These are phyloP conservation scores for Drosophila ambigua DNA, from an alignment of 1,140 invertebrate genomes.

Conservation along the genomic window DNA sequence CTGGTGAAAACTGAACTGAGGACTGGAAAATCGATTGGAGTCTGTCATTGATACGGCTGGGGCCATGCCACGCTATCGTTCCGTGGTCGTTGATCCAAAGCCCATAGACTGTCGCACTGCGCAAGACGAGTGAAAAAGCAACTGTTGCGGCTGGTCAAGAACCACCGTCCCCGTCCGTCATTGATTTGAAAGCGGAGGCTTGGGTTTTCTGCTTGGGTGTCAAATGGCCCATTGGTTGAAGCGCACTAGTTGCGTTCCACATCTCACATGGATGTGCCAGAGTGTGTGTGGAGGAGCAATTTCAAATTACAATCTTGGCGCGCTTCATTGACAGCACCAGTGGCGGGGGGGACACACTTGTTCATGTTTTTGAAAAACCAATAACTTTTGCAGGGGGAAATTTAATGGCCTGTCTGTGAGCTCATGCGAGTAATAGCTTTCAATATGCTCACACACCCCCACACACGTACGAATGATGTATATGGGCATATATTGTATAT, in stretches of 20 bases:
- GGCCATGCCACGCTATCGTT: slow-evolving; percentile 40
- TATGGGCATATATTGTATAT: too few species aligned
- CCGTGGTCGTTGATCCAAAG: slow-evolving; percentile 64
- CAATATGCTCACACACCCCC: neutral
- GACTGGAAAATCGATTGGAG: slow-evolving; percentile 62
- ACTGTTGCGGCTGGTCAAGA: neutral
- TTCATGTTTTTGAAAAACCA: slow-evolving; percentile 42
- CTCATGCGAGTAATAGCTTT: too few species aligned
- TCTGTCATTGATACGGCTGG: too few species aligned
- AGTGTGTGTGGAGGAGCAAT: neutral
- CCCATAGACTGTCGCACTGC: slow-evolving; percentile 37
- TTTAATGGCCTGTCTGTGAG: neutral
- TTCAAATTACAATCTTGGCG: slow-evolving; percentile 19
- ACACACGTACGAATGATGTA: neutral
- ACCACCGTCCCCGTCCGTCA: too few species aligned
- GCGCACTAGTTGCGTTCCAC: slow-evolving; percentile 23
- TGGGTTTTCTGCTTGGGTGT: slow-evolving; percentile 22
- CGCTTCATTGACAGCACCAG: slow-evolving; percentile 2
- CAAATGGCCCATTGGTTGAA: slow-evolving; percentile 25
- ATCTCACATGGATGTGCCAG: neutral
- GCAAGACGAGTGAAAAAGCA: slow-evolving; percentile 60
- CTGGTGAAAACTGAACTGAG: slow-evolving; percentile 53
- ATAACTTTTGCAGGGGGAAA: slow-evolving; percentile 9
- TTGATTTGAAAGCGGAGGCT: neutral
- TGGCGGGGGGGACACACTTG: slow-evolving; percentile 20